Base-by-base conservation (phyloP, 2,797 vertebrate genomes). In the Neopelma chrysocephalum region DNA sequence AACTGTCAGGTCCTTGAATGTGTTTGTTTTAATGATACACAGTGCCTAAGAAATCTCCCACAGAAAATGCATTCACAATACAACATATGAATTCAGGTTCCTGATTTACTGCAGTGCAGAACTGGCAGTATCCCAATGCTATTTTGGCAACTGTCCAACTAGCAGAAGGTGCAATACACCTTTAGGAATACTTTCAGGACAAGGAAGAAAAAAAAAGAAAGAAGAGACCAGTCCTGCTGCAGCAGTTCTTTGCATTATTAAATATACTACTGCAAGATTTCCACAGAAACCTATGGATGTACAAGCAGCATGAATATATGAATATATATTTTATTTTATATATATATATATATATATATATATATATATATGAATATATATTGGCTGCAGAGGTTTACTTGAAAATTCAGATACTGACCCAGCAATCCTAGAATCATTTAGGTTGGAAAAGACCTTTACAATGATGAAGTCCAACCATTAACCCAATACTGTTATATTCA, bases 21-120 rank as follows among this genome's bases (percentile, higher is more conserved):
- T 32, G 76, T 82, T 90, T 93, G 73, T 66, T 89, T 93, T 92
- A 83, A 89, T 77, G 58, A 86, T 18, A 90, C 29, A 66, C 29
- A 40, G 16, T 57, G 58, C 51, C 79, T 47, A 80, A 60, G 60
- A 80, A 83, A 64, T 43, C 85, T 88, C 65, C 64, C 40, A 82
- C 17, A 38, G 80, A 94, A 95, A 90, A 89, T 2, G 10, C 45
- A 87, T 78, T 66, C 64, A 69, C 66, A 86, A 72, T 32, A 82
- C 68, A 89, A 88, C 18, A 64, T 10, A 72, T 7, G 77, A 95
- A 95, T 78, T 95, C 93, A 81, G 36, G 65, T 48, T 89, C 54
- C 81, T 94, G 75, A 95, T 96, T 95, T 95, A 97, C 91, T 97
- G 97, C 96, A 96, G 90, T 94, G 96, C 96, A 97, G 95, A 94